Evolutionary conservation across 2,113 vertebrate genomes (phyloP).

Genomic region (Alaudala cheleensis): DNA sequence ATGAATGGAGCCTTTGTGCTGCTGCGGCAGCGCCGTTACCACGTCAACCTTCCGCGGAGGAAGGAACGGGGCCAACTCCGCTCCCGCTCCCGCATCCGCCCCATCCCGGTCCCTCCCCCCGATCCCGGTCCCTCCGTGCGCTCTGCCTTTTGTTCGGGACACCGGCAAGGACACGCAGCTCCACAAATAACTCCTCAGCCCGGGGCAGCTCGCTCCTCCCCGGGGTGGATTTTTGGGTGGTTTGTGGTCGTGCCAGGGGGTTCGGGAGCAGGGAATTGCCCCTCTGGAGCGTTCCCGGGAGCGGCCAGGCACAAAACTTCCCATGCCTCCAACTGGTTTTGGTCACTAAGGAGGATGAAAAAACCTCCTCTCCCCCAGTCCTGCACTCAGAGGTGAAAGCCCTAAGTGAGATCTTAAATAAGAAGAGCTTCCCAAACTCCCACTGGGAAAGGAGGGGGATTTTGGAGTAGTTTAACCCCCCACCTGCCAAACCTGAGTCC

Average conservation of each 20-base stretch:
- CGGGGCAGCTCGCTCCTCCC: neutral
- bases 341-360: neutral
- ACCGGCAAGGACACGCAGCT: neutral
- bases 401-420: neutral
- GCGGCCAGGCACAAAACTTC: neutral
- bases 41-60: slow-evolving; percentile 27
- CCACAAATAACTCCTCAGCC: fast-evolving
- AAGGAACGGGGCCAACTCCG: neutral
- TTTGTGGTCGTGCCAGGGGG: neutral
- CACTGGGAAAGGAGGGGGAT: neutral
- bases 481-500: neutral
- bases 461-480: neutral
- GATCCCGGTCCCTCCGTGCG: neutral
- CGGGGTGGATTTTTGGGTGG: neutral
- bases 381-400: neutral
- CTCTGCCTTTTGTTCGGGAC: neutral
- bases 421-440: neutral
- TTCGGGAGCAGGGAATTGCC: neutral
- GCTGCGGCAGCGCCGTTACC: slow-evolving; percentile 47
- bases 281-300: neutral
- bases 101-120: neutral
- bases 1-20: slow-evolving; percentile 63
- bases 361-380: neutral
- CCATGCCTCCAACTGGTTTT: fast-evolving
- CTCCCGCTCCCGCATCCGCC: neutral